Evolutionary conservation across 2,888 invertebrate species (phyloP), one percentile per base, ranked within the genome.

Genomic region (Abrostola triplasia): DNA sequence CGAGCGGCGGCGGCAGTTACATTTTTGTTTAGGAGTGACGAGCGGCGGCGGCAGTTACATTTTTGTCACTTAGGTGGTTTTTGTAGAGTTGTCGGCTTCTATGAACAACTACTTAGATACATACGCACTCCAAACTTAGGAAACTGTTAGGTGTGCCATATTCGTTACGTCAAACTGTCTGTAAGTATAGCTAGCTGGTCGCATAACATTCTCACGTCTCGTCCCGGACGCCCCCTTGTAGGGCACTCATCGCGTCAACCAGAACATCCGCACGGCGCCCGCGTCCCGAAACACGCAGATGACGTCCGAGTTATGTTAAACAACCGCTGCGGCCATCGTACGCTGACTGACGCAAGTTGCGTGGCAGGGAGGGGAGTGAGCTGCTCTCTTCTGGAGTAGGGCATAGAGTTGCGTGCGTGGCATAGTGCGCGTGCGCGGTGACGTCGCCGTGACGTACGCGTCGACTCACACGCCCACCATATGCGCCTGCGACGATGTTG

Each of bases 341-440:
- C 40, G 4, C 4, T 24, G 24, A 47, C 8, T 72, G 71, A 73
- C 71, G 71, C 51, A 71, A 51, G 56, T 37, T 8, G 52, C 7
- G 12, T 7, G 24, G 42, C 8, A 9, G 35, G 11, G 12, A 50
- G 10, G 6, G 54, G 44, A 54, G 62, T 50, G 36, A 0, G 13
- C 44, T 13, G 12, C 44, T 12, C 13, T 7, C 7, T 13, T 12
- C 5, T 49, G 59, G 67, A 52, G 35, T 12, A 38, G 40, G 51
- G 59, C 64, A 49, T 24, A 44, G 65, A 36, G 51, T 5, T 56
- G 80, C 65, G 61, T 65, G 75, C 75, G 75, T 80, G 77, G 81
- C 71, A 79, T 67, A 62, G 40, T 6, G 63, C 62, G 58, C 75
- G 73, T 67, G 59, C 65, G 58, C 49, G 1, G 61, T 69, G 68